A percentile compares a stretch with the other conserved stretches of the same genome.
phyloP scores from a whole-genome alignment of 2,113 vertebrate species.

The Pionites leucogaster region DNA sequence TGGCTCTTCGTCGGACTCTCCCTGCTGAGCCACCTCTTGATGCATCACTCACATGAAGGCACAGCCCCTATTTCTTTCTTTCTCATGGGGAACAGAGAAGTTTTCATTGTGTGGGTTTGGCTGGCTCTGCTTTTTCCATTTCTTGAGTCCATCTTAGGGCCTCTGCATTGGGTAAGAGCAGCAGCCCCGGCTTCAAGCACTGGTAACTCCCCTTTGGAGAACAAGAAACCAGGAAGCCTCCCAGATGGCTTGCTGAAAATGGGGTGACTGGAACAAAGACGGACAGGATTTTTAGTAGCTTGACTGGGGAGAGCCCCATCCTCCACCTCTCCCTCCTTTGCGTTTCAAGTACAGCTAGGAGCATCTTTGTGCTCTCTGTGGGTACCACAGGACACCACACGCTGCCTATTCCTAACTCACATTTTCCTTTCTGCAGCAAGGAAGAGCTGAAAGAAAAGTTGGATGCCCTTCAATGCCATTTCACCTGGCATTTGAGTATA shows the following conservation, averaged over 20 bases:
- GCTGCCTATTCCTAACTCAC: not conserved
- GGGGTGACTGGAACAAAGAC: not conserved
- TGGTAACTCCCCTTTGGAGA: not conserved
- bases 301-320: not conserved
- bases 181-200: not conserved
- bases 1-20: not conserved
- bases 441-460: not conserved
- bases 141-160: not conserved
- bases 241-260: not conserved
- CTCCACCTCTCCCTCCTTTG: not conserved
- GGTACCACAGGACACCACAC: too few species aligned
- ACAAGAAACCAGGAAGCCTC: not conserved
- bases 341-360: too few species aligned
- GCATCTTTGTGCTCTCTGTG: not conserved
- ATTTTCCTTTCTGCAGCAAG: not conserved
- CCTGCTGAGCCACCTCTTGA: not conserved
- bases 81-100: not conserved
- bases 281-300: not conserved
- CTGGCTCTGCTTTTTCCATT: not conserved
- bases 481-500: not conserved
- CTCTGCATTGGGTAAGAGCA: not conserved
- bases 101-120: fast-evolving
- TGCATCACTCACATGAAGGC: too few species aligned
- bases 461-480: not conserved
- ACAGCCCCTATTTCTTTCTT: not conserved